A percentile compares a stretch with the other conserved stretches of the same genome.
phyloP scores from a whole-genome alignment of 2,797 vertebrate species.

The Urosaurus nigricauda region DNA sequence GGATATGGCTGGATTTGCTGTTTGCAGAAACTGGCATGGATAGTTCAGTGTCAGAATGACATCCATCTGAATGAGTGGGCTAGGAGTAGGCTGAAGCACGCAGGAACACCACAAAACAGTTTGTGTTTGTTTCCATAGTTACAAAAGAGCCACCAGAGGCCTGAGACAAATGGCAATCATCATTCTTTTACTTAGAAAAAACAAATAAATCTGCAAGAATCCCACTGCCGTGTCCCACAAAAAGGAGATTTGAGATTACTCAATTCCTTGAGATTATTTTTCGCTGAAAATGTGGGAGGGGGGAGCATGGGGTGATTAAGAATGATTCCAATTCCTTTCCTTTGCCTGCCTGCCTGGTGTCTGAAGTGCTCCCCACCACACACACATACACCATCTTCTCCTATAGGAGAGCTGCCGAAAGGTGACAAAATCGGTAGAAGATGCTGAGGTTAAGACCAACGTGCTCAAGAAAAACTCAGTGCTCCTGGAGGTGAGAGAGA shows the following conservation, averaged over 20 bases:
- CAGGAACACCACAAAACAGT: neutral
- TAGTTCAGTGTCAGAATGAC: neutral
- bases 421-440: slow-evolving; percentile 72
- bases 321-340: neutral
- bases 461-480: slow-evolving; percentile 73
- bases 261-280: neutral
- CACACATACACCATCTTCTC: neutral
- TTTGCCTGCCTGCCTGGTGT: neutral
- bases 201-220: neutral
- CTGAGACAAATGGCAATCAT: neutral
- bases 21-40: neutral
- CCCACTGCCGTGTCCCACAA: neutral
- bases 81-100: neutral
- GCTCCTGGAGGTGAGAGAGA: slow-evolving; percentile 68
- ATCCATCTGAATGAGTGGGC: slow-evolving; percentile 3
- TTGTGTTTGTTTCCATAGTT: slow-evolving; percentile 17
- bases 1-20: neutral
- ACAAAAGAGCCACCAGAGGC: neutral
- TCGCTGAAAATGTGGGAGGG: too few relatives aligned
- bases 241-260: neutral
- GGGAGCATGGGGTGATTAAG: neutral
- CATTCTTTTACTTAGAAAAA: neutral
- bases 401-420: slow-evolving; percentile 74
- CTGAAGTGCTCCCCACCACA: neutral
- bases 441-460: slow-evolving; percentile 74